A percentile compares a stretch with the other conserved stretches of the same genome.
phyloP scores from a whole-genome alignment of 1,140 invertebrate species.

The Achroia grisella region DNA sequence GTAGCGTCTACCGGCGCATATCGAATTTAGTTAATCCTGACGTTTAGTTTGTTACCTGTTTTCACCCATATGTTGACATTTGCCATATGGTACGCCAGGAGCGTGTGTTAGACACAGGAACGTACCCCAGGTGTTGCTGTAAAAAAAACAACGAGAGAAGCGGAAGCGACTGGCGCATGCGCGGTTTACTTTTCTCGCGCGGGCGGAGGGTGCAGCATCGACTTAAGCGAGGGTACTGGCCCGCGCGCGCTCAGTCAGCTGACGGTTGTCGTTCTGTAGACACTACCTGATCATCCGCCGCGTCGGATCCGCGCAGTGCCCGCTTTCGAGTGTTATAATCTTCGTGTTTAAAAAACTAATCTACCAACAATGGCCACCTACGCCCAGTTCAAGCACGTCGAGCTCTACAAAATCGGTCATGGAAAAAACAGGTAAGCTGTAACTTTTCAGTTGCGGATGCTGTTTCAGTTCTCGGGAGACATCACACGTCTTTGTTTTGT shows the following conservation, averaged over 20 bases:
- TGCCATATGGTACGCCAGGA: slow-evolving; percentile 31
- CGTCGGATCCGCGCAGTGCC: slow-evolving; percentile 43
- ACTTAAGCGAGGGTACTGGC: slow-evolving; percentile 59
- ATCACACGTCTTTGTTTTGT: slow-evolving; percentile 19
- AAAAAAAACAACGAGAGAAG: slow-evolving; percentile 41
- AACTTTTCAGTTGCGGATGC: slow-evolving; percentile 23
- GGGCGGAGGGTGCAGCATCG: slow-evolving; percentile 64
- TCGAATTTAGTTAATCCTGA: slow-evolving; percentile 11
- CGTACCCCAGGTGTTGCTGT: slow-evolving; percentile 18
- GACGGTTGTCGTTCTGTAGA: slow-evolving; percentile 34
- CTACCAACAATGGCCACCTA: slow-evolving; percentile 77
- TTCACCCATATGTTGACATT: slow-evolving; percentile 31
- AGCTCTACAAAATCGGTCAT: slow-evolving; percentile 81
- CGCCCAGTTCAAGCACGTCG: slow-evolving; percentile 81
- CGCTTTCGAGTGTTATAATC: slow-evolving; percentile 46
- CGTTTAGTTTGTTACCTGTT: slow-evolving; percentile 28
- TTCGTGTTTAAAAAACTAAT: slow-evolving; percentile 29
- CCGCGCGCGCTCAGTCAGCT: slow-evolving; percentile 68
- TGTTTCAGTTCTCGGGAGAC: slow-evolving; percentile 16
- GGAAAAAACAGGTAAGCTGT: slow-evolving; percentile 78
- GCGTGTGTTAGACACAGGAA: slow-evolving; percentile 36
- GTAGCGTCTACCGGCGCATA: too few relatives aligned
- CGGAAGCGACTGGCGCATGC: slow-evolving; percentile 55
- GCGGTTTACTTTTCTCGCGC: slow-evolving; percentile 52
- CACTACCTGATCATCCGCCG: slow-evolving; percentile 25